Evolutionary conservation across 2,113 vertebrate species (phyloP).

Genomic region (Otolemur garnettii): DNA sequence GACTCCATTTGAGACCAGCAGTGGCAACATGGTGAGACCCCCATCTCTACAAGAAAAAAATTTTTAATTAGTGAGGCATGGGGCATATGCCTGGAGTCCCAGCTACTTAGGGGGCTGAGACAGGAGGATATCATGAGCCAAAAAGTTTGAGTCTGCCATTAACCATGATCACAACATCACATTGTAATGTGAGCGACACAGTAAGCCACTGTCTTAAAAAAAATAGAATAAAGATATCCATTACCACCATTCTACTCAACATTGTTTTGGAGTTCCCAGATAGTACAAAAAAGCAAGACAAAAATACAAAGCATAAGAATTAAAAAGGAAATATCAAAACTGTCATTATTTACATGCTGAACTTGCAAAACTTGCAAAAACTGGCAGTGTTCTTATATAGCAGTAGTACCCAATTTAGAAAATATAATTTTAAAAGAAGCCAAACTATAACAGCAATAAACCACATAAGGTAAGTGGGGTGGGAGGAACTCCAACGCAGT

Average conservation of each 20-base stretch:
- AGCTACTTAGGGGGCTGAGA: too few relatives aligned
- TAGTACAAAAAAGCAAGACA: not conserved
- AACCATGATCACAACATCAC: too few relatives aligned
- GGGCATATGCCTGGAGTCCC: too few relatives aligned
- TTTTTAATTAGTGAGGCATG: too few relatives aligned
- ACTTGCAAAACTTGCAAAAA: constrained; percentile 23
- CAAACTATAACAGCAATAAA: constrained; percentile 44
- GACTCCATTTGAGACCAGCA: not conserved
- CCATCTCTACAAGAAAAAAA: too few relatives aligned
- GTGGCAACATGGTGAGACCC: too few relatives aligned
- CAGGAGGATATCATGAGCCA: too few relatives aligned
- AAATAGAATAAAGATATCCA: not conserved
- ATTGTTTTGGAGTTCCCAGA: not conserved
- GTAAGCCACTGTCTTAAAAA: too few relatives aligned
- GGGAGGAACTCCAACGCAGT: not conserved
- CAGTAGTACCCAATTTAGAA: not conserved
- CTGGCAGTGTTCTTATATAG: not conserved
- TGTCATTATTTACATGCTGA: not conserved
- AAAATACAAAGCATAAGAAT: not conserved
- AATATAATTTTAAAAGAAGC: constrained; percentile 9
- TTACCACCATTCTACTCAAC: not conserved
- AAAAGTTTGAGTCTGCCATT: too few relatives aligned
- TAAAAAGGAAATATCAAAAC: constrained; percentile 49
- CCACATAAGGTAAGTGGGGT: not conserved
- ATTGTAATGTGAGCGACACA: too few relatives aligned